phyloP scores from a whole-genome alignment of 2,113 vertebrate genomes.

The Lasiurus cinereus region DNA sequence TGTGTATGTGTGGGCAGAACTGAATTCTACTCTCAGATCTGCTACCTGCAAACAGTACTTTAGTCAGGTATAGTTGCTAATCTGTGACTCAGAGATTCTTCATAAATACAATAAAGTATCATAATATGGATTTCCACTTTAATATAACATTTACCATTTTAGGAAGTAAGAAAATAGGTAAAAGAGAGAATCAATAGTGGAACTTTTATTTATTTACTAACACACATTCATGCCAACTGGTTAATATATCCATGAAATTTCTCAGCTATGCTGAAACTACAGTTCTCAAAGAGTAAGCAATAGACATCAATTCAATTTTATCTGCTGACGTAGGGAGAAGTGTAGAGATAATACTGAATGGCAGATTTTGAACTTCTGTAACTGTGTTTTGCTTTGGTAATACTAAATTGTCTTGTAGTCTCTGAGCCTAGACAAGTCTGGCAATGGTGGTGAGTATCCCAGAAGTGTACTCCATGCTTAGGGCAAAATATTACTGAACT shows the following conservation, averaged over 20 bases:
- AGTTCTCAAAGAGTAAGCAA: slow-evolving; percentile 57
- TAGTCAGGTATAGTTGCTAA: neutral
- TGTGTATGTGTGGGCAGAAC: neutral
- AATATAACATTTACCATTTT: neutral
- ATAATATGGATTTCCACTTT: neutral
- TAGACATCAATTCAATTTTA: slow-evolving; percentile 71
- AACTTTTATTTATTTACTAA: slow-evolving; percentile 20
- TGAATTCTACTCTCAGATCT: neutral
- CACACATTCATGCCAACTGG: slow-evolving; percentile 15
- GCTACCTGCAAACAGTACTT: neutral
- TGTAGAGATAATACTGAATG: slow-evolving; percentile 37
- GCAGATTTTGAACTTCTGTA: slow-evolving; percentile 61
- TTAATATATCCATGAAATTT: slow-evolving; percentile 59
- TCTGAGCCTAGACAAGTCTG: neutral
- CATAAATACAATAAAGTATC: neutral
- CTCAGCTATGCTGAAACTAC: slow-evolving; percentile 3
- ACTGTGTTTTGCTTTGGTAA: slow-evolving; percentile 55
- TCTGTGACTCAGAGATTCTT: neutral
- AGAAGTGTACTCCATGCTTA: neutral
- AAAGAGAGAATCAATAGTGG: neutral
- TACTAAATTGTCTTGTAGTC: neutral
- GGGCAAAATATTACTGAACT: neutral
- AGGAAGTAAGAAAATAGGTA: neutral
- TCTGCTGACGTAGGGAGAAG: slow-evolving; percentile 1
- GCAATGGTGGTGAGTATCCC: neutral